Evolutionary conservation across 2,797 vertebrate genomes (phyloP).

Genomic region (Sardinella longiceps): DNA sequence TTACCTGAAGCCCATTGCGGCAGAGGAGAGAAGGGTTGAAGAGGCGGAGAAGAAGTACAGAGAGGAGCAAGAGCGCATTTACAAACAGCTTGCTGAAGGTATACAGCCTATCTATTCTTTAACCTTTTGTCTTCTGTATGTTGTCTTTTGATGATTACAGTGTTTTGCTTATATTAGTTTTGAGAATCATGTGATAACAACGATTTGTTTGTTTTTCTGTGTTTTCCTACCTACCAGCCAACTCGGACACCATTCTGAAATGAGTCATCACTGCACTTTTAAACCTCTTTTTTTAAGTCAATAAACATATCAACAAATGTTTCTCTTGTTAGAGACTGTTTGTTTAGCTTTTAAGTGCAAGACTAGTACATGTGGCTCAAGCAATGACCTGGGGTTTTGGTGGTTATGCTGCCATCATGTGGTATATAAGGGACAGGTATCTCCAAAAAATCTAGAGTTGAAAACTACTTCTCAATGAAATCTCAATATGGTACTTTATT

Average conservation of each 20-base stretch:
- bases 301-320: constrained; percentile 20
- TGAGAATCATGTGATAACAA: neutral
- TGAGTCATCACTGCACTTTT: constrained; percentile 56
- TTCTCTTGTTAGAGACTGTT: neutral
- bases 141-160: neutral
- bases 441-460: too few species aligned
- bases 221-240: constrained; percentile 63
- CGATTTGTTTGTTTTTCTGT: constrained; percentile 29
- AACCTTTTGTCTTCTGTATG: neutral
- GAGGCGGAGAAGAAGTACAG: constrained; percentile 81
- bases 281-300: constrained; percentile 26
- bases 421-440: neutral
- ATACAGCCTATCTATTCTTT: neutral
- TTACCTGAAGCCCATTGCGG: constrained; percentile 88
- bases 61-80: constrained; percentile 86
- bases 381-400: neutral
- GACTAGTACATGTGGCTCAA: neutral
- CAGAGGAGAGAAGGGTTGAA: constrained; percentile 83
- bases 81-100: constrained; percentile 87
- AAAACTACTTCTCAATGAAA: too few species aligned
- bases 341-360: neutral
- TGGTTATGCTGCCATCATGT: neutral
- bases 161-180: neutral
- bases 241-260: constrained; percentile 78
- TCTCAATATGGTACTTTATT: too few species aligned